These are phyloP conservation scores for Lordiphosa clarofinis DNA, from an alignment of 1,140 invertebrate species.

Conservation along the genomic window DNA sequence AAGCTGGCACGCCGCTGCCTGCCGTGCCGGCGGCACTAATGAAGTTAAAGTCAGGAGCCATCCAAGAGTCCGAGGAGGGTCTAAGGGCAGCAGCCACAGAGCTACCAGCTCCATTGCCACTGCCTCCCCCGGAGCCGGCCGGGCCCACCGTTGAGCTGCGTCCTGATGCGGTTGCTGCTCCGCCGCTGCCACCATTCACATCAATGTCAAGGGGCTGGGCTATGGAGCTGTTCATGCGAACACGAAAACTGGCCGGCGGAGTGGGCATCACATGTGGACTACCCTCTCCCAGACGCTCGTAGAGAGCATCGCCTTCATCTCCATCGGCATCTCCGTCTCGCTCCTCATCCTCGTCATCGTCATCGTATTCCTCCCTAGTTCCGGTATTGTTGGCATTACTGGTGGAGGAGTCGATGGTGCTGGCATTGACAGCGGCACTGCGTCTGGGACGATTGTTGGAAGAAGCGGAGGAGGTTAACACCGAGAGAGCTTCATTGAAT, in stretches of 20 bases:
- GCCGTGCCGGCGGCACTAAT: conserved; percentile 16
- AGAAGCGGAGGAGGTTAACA: conserved; percentile 19
- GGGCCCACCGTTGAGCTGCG: background rate
- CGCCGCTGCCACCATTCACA: conserved; percentile 37
- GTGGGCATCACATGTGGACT: conserved; percentile 36
- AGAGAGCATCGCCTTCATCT: conserved; percentile 25
- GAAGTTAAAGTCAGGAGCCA: conserved; percentile 56
- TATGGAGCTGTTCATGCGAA: conserved; percentile 57
- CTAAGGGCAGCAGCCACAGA: conserved; percentile 31
- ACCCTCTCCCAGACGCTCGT: conserved; percentile 33
- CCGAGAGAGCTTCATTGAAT: conserved; percentile 46
- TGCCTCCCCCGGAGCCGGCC: background rate
- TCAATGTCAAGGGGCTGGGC: conserved; percentile 61
- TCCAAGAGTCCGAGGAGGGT: conserved; percentile 58
- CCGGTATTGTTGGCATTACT: conserved; percentile 6
- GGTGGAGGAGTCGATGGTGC: conserved; percentile 1
- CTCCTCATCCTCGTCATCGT: conserved; percentile 28
- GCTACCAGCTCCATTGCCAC: conserved; percentile 12
- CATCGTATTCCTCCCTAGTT: conserved; percentile 16
- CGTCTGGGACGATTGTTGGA: conserved; percentile 58
- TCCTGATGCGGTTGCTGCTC: background rate
- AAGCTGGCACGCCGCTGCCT: background rate
- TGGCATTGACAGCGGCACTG: conserved; percentile 52
- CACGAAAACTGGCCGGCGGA: conserved; percentile 41
- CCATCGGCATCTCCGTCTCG: conserved; percentile 18